Percentiles rank a stretch among this genome's conserved stretches.
phyloP scores from a whole-genome alignment of 2,797 vertebrate species.

The Chromis chromis region DNA sequence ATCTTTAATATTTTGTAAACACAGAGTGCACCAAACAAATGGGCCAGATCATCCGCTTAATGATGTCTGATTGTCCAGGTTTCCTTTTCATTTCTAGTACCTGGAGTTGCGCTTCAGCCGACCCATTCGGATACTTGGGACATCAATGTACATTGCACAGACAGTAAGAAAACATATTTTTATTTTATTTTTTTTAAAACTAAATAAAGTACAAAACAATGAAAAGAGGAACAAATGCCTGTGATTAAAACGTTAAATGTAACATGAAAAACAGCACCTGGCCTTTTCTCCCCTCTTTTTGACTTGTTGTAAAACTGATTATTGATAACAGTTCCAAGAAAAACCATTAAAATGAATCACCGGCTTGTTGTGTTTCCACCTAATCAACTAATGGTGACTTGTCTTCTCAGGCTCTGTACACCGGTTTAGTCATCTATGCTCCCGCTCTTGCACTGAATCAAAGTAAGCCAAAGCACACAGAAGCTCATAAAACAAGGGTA shows the following conservation, averaged over 20 bases:
- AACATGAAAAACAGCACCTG: constrained; percentile 48
- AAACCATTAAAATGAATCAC: constrained; percentile 57
- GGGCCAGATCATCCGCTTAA: not conserved
- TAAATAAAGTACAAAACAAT: not conserved
- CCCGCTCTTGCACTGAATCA: constrained; percentile 88
- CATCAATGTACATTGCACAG: constrained; percentile 85
- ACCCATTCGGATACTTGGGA: constrained; percentile 82
- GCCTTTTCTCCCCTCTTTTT: constrained; percentile 28
- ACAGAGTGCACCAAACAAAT: not conserved
- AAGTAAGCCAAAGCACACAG: constrained; percentile 77
- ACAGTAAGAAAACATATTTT: constrained; percentile 77
- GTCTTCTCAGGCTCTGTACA: constrained; percentile 83
- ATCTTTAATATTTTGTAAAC: not conserved
- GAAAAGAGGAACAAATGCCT: not conserved
- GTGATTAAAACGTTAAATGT: constrained; percentile 1
- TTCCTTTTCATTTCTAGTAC: constrained; percentile 77
- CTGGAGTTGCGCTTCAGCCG: constrained; percentile 85
- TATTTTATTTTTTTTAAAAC: too few species aligned
- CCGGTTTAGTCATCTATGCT: constrained; percentile 87
- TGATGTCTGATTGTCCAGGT: not conserved
- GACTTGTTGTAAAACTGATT: constrained; percentile 50
- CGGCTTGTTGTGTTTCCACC: constrained; percentile 46
- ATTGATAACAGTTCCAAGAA: constrained; percentile 15
- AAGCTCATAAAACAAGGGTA: not conserved
- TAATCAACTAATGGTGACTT: constrained; percentile 80